phyloP scores from a whole-genome alignment of 2,113 vertebrate genomes.

The Anser cygnoides region DNA sequence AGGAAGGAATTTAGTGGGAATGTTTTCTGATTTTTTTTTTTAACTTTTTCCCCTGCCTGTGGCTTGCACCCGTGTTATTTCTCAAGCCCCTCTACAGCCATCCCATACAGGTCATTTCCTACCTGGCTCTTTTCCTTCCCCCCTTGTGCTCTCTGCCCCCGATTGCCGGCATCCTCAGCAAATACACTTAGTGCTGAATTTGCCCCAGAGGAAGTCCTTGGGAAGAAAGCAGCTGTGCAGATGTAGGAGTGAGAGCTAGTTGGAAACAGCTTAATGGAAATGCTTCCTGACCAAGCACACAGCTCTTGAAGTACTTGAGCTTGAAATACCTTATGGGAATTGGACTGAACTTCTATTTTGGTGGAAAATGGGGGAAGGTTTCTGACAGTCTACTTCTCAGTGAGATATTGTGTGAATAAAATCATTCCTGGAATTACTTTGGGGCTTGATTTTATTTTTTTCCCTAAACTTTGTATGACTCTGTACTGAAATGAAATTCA shows the following conservation, averaged over 20 bases:
- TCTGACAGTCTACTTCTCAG: constrained; percentile 4
- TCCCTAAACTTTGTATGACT: not conserved
- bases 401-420: not conserved
- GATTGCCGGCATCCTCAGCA: not conserved
- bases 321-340: not conserved
- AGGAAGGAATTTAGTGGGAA: not conserved
- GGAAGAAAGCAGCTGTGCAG: not conserved
- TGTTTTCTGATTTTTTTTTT: rapidly evolving
- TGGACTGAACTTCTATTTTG: not conserved
- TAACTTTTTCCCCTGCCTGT: not conserved
- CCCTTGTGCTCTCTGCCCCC: not conserved
- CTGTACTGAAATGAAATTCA: not conserved
- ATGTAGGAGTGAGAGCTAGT: not conserved
- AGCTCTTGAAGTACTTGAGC: not conserved
- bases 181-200: not conserved
- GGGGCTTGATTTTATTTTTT: not conserved
- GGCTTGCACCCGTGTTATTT: not conserved
- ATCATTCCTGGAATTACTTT: constrained; percentile 1
- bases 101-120: not conserved
- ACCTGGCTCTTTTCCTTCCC: not conserved
- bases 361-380: constrained; percentile 4
- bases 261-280: not conserved
- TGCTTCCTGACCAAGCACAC: not conserved
- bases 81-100: rapidly evolving
- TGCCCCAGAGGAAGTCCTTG: not conserved